Evolutionary conservation across 2,888 invertebrate genomes (phyloP), one percentile per base, ranked within the genome.

Genomic region (Leucophora obtusa): DNA sequence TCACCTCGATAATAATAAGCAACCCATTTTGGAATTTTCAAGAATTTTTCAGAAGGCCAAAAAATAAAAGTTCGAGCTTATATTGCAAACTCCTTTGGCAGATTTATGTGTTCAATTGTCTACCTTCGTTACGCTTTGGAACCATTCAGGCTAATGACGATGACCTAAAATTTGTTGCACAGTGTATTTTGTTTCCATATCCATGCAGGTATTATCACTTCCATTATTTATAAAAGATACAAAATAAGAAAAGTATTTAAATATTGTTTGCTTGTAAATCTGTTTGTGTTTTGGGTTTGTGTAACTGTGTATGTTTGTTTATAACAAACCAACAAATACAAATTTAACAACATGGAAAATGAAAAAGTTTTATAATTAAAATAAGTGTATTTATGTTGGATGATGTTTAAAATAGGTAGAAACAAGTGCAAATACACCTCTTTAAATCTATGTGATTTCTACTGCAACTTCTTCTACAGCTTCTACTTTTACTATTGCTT

Each of bases 351-450:
- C 54, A 35, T 17, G 15, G 28, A 53, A 75, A 70, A 74, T 59
- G 63, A 72, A 77, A 83, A 83, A 83, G 65, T 83, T 83, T 82
- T 83, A 65, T 83, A 83, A 83, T 83, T 82, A 83, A 83, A 83
- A 79, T 82, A 78, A 83, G 77, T 82, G 82, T 79, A 73, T 77
- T 76, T 79, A 63, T 65, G 50, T 69, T 74, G 60, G 50, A 10
- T 80, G 72, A 59, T 81, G 69, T 73, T 76, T 62, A 24, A 18
- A 18, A 58, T 43, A 9, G 24, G n/a, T 47, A 14, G 14, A 5
- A 47, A 2, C 3, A 47, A 47, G 43, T 47, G 6, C 43, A 9
- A 38, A 2, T n/a, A 11, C 43, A 62, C 62, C 43, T 75, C 21
- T 56, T 60, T 38, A 62, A 56, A 28, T 28, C 28, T 28, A 7